Conservation (phyloP, 2,113 vertebrate species). For the Nothoprocta pentlandii region DNA sequence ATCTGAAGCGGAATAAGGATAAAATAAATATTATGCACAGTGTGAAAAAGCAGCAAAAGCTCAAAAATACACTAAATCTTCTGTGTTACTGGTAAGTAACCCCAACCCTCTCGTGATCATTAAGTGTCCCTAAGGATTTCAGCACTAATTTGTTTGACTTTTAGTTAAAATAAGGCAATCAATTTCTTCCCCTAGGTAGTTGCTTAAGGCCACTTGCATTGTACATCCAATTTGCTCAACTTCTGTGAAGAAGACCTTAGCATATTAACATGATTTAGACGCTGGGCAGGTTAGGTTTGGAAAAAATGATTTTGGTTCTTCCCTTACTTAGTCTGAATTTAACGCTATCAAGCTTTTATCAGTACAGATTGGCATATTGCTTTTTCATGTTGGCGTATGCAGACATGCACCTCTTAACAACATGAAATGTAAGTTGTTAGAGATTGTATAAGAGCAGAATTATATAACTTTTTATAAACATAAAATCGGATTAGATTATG, state of each 20-base stretch:
- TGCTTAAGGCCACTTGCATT: slow-evolving; percentile 35
- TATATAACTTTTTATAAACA: background rate
- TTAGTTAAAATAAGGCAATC: slow-evolving; percentile 67
- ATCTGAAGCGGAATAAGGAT: slow-evolving; percentile 33
- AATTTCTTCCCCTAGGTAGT: slow-evolving; percentile 45
- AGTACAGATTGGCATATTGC: no score
- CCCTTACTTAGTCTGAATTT: background rate
- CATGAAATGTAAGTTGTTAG: background rate
- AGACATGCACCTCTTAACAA: background rate
- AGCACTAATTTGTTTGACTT: slow-evolving; percentile 69
- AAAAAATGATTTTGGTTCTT: background rate
- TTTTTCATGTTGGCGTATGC: background rate
- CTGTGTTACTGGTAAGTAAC: slow-evolving; percentile 12
- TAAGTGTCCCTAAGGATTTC: slow-evolving; percentile 36
- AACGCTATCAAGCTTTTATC: background rate
- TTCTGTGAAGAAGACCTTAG: slow-evolving; percentile 32
- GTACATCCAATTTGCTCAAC: slow-evolving; percentile 51
- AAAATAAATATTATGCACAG: background rate
- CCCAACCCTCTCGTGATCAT: background rate
- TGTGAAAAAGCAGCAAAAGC: background rate
- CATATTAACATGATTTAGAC: background rate
- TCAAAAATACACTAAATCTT: slow-evolving; percentile 11
- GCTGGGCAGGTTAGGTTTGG: background rate
- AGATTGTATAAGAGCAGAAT: background rate
- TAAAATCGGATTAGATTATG: background rate